These are phyloP conservation scores for Allenopithecus nigroviridis DNA, from an alignment of 2,797 vertebrate species.

Conservation along the genomic window DNA sequence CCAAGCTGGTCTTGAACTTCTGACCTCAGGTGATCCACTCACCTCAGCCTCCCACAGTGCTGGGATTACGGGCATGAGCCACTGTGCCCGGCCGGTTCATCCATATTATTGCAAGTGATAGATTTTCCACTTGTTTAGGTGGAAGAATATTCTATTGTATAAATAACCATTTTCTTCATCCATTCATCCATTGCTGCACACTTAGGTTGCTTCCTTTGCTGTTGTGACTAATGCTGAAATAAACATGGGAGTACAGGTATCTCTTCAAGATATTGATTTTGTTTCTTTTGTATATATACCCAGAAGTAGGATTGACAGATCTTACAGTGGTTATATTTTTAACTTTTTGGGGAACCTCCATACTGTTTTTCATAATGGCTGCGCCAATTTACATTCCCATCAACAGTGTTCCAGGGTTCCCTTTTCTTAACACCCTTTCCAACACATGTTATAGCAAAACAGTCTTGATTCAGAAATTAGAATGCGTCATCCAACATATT, in stretches of 20 bases:
- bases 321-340: neutral
- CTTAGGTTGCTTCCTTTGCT: neutral
- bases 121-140: neutral
- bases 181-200: neutral
- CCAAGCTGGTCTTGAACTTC: neutral
- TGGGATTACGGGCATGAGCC: neutral
- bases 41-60: neutral
- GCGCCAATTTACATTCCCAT: neutral
- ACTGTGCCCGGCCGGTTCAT: rapidly evolving
- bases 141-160: neutral
- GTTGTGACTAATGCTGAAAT: neutral
- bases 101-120: neutral
- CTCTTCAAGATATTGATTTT: neutral
- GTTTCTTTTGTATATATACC: neutral
- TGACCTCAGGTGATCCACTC: neutral
- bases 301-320: neutral
- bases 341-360: neutral
- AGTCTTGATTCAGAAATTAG: neutral
- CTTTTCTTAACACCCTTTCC: neutral
- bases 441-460: neutral
- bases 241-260: neutral
- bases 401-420: neutral
- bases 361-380: neutral
- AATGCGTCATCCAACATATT: neutral
- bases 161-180: neutral